Evolutionary conservation across 2,888 invertebrate genomes (phyloP).

Genomic region (Gandaritis pyraliata): DNA sequence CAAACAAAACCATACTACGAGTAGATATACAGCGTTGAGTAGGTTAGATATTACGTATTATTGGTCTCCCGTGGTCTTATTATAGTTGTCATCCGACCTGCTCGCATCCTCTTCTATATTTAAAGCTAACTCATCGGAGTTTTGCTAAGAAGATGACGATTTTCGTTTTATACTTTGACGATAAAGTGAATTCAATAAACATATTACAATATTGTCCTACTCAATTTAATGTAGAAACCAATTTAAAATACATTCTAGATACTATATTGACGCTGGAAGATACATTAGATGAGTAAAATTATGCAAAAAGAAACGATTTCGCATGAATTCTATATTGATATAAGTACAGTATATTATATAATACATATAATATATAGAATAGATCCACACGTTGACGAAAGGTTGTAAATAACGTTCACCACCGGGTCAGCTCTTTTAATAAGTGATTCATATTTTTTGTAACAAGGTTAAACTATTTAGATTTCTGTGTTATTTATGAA

Average conservation of each 20-base stretch:
- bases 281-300: not conserved
- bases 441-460: slow-evolving; percentile 41
- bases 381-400: slow-evolving; percentile 20
- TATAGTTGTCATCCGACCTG: slow-evolving; percentile 84
- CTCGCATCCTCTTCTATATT: slow-evolving; percentile 82
- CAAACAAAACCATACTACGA: too few species aligned
- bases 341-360: too few species aligned
- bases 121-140: slow-evolving; percentile 69
- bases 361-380: slow-evolving; percentile 9
- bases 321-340: not conserved
- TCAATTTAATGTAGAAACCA: not conserved
- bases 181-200: slow-evolving; percentile 12
- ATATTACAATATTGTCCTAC: slow-evolving; percentile 7
- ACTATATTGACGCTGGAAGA: too few species aligned
- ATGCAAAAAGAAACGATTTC: slow-evolving; percentile 10
- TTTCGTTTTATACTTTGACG: slow-evolving; percentile 50
- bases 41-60: slow-evolving; percentile 57
- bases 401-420: slow-evolving; percentile 16
- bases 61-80: slow-evolving; percentile 81
- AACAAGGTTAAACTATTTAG: slow-evolving; percentile 43
- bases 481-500: slow-evolving; percentile 44
- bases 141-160: slow-evolving; percentile 61
- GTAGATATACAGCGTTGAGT: slow-evolving; percentile 50
- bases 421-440: slow-evolving; percentile 31
- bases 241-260: not conserved